Conservation (phyloP, 1,140 invertebrate species). For the Lutraria rhynchaena region DNA sequence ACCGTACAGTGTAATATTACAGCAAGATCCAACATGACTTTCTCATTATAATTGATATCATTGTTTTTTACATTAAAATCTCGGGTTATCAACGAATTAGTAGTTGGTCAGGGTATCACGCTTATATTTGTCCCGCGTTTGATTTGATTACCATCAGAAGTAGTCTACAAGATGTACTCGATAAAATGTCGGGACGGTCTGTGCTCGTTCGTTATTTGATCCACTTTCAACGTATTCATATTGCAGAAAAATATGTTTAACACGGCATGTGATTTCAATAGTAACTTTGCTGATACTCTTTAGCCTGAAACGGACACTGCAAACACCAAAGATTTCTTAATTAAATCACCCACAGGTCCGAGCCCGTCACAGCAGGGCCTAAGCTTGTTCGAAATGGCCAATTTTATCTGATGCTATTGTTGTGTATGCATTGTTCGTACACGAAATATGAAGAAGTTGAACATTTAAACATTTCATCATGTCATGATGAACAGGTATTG, state of each 20-base stretch:
- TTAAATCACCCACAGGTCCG: background rate
- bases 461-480: too few species aligned
- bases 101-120: background rate
- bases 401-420: too few species aligned
- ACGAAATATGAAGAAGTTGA: too few species aligned
- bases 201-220: slow-evolving; percentile 22
- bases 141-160: slow-evolving; percentile 6
- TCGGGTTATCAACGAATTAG: too few species aligned
- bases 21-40: too few species aligned
- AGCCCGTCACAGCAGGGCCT: background rate
- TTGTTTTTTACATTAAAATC: too few species aligned
- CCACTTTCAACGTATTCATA: slow-evolving; percentile 54
- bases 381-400: too few species aligned
- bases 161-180: background rate
- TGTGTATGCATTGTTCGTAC: too few species aligned
- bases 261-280: slow-evolving; percentile 11
- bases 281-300: slow-evolving; percentile 14
- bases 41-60: too few species aligned
- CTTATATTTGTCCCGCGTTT: background rate
- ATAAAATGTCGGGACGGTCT: background rate
- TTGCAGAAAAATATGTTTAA: slow-evolving; percentile 27
- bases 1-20: too few species aligned
- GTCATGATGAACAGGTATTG: too few species aligned
- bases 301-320: slow-evolving; percentile 12
- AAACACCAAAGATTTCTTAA: background rate